These are phyloP conservation scores for Abrostola triplasia DNA, from an alignment of 2,888 invertebrate species.

Conservation along the genomic window DNA sequence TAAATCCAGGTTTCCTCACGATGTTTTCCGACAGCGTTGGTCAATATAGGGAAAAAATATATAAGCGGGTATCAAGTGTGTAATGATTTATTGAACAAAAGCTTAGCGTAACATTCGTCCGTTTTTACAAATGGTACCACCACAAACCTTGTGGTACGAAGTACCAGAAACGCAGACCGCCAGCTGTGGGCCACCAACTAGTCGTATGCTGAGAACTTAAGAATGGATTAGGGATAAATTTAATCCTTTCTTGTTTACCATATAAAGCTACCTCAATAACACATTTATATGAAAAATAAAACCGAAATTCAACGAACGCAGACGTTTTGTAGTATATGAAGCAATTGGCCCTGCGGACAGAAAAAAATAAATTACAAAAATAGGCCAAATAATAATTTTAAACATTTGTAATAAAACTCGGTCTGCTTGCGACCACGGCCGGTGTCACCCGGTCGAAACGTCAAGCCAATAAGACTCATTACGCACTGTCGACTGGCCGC, in stretches of 20 bases:
- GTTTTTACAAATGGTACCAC: constrained; percentile 16
- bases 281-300: constrained; percentile 71
- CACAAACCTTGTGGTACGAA: constrained; percentile 1
- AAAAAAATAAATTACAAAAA: not conserved
- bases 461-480: too few relatives aligned
- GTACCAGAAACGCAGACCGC: not conserved
- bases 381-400: not conserved
- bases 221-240: constrained; percentile 60
- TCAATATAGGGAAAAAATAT: too few relatives aligned
- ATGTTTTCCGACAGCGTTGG: too few relatives aligned
- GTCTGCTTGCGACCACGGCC: too few relatives aligned
- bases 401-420: too few relatives aligned
- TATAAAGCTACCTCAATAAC: constrained; percentile 64
- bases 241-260: constrained; percentile 54
- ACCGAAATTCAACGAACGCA: constrained; percentile 71
- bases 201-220: constrained; percentile 55
- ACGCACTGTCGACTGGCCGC: too few relatives aligned
- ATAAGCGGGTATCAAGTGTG: not conserved
- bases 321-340: constrained; percentile 72
- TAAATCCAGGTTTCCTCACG: too few relatives aligned
- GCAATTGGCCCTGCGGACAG: constrained; percentile 66
- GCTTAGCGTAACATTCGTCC: not conserved
- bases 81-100: not conserved
- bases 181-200: constrained; percentile 56
- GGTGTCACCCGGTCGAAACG: too few relatives aligned